phyloP scores from a whole-genome alignment of 2,797 vertebrate species.

The Melanotaenia trifasciata region DNA sequence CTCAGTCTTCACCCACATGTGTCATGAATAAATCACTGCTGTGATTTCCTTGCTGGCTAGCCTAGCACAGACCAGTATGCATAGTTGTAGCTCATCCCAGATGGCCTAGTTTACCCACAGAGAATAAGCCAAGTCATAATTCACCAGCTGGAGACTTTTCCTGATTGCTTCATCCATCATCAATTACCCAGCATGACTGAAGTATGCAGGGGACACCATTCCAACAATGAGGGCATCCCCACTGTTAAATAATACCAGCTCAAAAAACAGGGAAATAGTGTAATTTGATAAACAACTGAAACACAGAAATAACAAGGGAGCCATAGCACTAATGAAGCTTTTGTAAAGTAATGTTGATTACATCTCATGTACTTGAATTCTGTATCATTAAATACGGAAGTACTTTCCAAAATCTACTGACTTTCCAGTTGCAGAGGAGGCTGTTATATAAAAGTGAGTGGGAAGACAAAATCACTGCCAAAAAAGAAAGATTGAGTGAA shows the following conservation, averaged over 20 bases:
- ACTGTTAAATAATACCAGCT: constrained; percentile 20
- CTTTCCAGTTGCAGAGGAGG: constrained; percentile 54
- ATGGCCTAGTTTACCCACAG: constrained; percentile 68
- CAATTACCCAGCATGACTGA: constrained; percentile 53
- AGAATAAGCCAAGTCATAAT: constrained; percentile 66
- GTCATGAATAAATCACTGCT: constrained; percentile 79
- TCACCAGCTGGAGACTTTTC: constrained; percentile 67
- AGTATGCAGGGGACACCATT: constrained; percentile 23
- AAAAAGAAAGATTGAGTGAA: constrained; percentile 49
- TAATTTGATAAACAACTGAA: not conserved
- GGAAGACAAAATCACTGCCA: constrained; percentile 57
- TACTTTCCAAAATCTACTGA: constrained; percentile 47
- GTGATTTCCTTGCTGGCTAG: constrained; percentile 64
- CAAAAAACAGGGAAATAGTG: constrained; percentile 16
- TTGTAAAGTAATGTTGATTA: not conserved
- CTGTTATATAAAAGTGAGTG: constrained; percentile 73
- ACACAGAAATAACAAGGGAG: too few species aligned
- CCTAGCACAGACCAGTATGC: constrained; percentile 54
- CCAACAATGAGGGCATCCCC: constrained; percentile 40
- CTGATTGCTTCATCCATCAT: constrained; percentile 70
- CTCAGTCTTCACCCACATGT: constrained; percentile 69
- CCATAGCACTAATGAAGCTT: too few species aligned
- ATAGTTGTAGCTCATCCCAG: constrained; percentile 64
- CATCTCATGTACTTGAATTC: constrained; percentile 20
- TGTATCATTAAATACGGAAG: constrained; percentile 30